Percentiles rank a stretch among this genome's conserved stretches.
Conservation (phyloP, 2,113 vertebrate genomes). For the Pluvianellus socialis region DNA sequence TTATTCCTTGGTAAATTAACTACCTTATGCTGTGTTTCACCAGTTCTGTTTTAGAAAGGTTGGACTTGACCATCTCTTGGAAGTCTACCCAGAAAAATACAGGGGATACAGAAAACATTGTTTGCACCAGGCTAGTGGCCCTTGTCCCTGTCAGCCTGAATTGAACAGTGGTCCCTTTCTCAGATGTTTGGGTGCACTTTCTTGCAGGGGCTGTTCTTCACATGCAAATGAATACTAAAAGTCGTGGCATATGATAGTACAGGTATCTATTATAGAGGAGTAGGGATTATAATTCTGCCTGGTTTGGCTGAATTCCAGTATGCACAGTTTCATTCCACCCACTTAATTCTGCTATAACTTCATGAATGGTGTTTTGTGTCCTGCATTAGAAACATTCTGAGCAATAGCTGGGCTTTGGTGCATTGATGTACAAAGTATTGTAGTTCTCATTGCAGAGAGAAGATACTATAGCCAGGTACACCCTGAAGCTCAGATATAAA, state of each 20-base stretch:
- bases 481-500: background rate
- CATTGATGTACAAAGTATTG: background rate
- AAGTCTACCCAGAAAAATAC: background rate
- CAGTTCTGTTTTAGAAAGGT: background rate
- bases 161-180: background rate
- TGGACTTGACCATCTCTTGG: background rate
- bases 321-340: background rate
- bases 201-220: background rate
- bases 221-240: background rate
- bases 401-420: background rate
- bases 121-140: background rate
- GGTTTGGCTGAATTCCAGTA: background rate
- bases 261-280: background rate
- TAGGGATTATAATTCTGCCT: background rate
- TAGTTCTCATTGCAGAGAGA: background rate
- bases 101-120: background rate
- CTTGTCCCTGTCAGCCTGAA: background rate
- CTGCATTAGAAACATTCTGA: background rate
- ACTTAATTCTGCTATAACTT: background rate
- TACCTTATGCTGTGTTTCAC: background rate
- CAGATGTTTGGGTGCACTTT: background rate
- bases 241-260: background rate
- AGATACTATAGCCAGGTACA: background rate
- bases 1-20: background rate
- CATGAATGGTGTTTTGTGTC: background rate